Evolutionary conservation across 2,888 invertebrate genomes (phyloP).

Genomic region (Andrena dorsata): DNA sequence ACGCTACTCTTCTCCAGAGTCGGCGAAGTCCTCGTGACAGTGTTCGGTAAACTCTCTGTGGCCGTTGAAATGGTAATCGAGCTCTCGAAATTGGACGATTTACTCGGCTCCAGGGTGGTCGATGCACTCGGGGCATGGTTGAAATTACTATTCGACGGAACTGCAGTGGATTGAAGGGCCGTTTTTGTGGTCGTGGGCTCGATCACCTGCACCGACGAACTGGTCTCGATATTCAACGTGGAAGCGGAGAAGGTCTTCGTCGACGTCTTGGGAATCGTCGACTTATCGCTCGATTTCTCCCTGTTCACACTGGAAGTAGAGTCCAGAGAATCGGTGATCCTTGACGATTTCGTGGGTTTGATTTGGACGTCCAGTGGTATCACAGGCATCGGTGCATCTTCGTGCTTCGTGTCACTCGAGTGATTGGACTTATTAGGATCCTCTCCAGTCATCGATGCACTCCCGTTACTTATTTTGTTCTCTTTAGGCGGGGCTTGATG

Average conservation of each 20-base stretch:
- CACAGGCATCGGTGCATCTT: conserved; percentile 63
- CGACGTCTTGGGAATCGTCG: conserved; percentile 19
- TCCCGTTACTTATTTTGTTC: conserved; percentile 75
- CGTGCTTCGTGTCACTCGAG: conserved; percentile 39
- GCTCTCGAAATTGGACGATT: conserved; percentile 59
- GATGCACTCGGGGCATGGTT: conserved; percentile 35
- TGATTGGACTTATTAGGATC: conserved; percentile 48
- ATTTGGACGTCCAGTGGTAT: conserved; percentile 62
- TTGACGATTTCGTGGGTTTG: conserved; percentile 62
- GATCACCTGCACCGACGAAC: conserved; percentile 81
- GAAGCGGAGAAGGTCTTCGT: conserved; percentile 66
- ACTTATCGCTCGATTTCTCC: conserved; percentile 40
- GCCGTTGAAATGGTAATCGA: conserved; percentile 77
- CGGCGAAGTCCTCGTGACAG: conserved; percentile 61
- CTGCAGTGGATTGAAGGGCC: conserved; percentile 70
- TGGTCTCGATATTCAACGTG: conserved; percentile 81
- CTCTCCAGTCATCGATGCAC: conserved; percentile 77
- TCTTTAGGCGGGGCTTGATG: conserved; percentile 78
- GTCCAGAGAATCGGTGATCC: conserved; percentile 32
- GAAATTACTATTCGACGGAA: conserved; percentile 28
- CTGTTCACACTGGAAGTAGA: conserved; percentile 38
- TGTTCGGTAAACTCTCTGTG: conserved; percentile 84
- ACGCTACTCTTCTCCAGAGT: conserved; percentile 54
- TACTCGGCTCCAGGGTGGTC: conserved; percentile 75
- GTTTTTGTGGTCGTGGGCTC: conserved; percentile 76